Evolutionary conservation across 2,888 invertebrate genomes (phyloP), one percentile per base, ranked within the genome.

Genomic region (Unio pictorum): DNA sequence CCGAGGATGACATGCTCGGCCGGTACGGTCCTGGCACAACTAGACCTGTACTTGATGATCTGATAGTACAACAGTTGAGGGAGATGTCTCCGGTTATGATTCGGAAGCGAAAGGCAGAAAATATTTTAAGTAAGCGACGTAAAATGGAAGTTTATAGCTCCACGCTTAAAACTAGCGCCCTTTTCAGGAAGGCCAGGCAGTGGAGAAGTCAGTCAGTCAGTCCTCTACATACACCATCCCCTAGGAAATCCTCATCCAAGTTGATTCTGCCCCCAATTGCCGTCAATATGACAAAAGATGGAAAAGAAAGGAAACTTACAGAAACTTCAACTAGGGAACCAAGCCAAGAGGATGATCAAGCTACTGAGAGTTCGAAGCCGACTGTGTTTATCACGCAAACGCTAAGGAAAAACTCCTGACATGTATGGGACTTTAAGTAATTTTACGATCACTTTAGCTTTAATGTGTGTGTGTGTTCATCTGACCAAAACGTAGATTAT

Each of bases 211-310:
- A 68, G 34, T 70, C 61, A 23, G 28, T 66, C 56, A 78, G 73
- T 56, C 74, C 69, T 15, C 68, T 56, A 18, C 72, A 75, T 65
- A 60, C 65, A 6, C 63, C 72, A 0, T 62, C 67, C 1, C 7
- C 55, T 34, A 58, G 67, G 56, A 71, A 71, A 59, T 69, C 69
- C 34, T 71, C 68, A 26, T 75, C 81, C 11, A 76, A 80, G 66
- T 65, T 82, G 3, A 81, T 82, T 30, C 69, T 82, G 11, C 82
- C 82, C 34, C 81, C 80, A 45, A 82, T 82, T 4, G 78, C 79
- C n/a, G 79, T 82, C n/a, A 71, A 68, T 55, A 20, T 76, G 55
- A 66, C 65, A 4, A 68, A 60, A 61, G 60, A 69, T 61, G 67
- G 69, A 45, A 45, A 15, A 45, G 15, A 45, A 45, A 15, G 15